Evolutionary conservation across 2,113 vertebrate genomes (phyloP).

Genomic region (Corydoras maculifer): DNA sequence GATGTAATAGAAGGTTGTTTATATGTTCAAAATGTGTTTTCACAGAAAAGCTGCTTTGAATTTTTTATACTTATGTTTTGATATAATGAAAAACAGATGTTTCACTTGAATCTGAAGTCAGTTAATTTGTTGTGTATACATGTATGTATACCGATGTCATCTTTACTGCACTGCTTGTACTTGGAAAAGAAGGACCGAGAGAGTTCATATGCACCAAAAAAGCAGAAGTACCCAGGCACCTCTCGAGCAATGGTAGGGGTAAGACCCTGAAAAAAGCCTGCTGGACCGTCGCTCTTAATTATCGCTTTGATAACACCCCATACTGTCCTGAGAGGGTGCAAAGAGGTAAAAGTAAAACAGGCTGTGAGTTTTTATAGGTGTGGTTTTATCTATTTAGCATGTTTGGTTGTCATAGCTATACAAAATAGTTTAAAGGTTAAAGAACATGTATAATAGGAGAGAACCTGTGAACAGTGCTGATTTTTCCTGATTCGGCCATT

Average conservation of each 20-base stretch:
- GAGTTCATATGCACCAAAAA: constrained; percentile 93
- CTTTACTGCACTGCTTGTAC: constrained; percentile 77
- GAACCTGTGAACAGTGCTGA: constrained; percentile 80
- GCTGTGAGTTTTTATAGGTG: no score
- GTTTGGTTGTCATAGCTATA: no score
- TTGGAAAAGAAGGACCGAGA: constrained; percentile 76
- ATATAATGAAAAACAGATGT: no score
- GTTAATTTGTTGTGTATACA: no score
- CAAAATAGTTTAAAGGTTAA: no score
- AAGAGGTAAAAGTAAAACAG: no score
- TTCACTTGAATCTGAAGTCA: no score
- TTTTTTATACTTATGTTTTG: no score
- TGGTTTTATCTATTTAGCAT: no score
- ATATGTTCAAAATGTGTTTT: no score
- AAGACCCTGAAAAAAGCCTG: constrained; percentile 87
- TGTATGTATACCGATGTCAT: constrained; percentile 76
- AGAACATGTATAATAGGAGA: constrained; percentile 25
- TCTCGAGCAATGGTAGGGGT: constrained; percentile 88
- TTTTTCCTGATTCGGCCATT: constrained; percentile 81
- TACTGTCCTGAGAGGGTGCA: constrained; percentile 69
- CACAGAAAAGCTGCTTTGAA: no score
- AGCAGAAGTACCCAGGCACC: constrained; percentile 93
- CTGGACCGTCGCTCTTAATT: constrained; percentile 76
- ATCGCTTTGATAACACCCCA: constrained; percentile 88
- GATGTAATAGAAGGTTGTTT: no score